Evolutionary conservation across 92 coral and sea anemone species (phyloP).

Genomic region (Montipora capitata): DNA sequence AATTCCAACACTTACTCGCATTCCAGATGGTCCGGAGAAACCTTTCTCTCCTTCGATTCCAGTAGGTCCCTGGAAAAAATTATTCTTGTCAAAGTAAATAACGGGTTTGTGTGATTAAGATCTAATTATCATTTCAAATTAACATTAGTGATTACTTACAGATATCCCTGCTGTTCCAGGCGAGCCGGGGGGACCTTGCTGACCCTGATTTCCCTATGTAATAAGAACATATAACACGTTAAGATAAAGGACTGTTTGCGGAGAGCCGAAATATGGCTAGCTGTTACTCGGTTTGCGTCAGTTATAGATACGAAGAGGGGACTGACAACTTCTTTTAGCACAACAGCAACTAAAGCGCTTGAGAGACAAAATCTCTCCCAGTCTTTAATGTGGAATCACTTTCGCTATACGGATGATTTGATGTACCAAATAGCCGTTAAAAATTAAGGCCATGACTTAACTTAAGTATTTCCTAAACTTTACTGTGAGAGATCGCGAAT

Average conservation of each 20-base stretch:
- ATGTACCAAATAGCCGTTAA: too few species aligned
- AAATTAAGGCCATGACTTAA: too few species aligned
- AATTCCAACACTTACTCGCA: conserved; percentile 14
- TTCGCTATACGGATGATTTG: too few species aligned
- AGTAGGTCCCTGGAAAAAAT: background rate
- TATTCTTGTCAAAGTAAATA: too few species aligned
- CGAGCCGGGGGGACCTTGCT: conserved; percentile 67
- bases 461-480: too few species aligned
- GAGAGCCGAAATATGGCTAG: too few species aligned
- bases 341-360: too few species aligned
- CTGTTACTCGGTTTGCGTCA: too few species aligned
- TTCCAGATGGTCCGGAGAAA: conserved; percentile 34
- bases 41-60: conserved; percentile 36
- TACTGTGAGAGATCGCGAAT: too few species aligned
- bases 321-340: background rate
- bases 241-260: background rate
- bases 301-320: background rate
- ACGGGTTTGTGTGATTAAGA: too few species aligned
- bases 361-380: too few species aligned
- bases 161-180: conserved; percentile 71
- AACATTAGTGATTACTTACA: conserved; percentile 40
- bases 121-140: background rate
- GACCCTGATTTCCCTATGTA: conserved; percentile 73
- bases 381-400: too few species aligned
- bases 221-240: background rate